Base-by-base conservation (phyloP, 2,888 invertebrate genomes). In the Campopleginae sp. region DNA sequence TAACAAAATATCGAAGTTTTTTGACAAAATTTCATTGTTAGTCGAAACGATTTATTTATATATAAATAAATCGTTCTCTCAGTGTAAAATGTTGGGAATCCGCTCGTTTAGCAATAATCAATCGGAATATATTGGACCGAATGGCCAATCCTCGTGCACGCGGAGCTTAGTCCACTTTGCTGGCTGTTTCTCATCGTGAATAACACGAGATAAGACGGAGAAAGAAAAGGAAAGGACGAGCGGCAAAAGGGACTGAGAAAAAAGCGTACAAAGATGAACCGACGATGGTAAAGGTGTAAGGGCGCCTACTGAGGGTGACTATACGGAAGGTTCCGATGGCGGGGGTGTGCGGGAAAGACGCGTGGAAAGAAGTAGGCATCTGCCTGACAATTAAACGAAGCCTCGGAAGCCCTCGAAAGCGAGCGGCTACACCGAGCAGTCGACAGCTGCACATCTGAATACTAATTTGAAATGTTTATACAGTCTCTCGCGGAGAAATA, bases 371-470 rank as follows among this genome's bases (percentile, higher is more conserved):
- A 86, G 90, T 89, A 91, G 91, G 92, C 92, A 93, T 92, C 93
- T 93, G 93, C 90, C 91, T 92, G 89, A 92, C 93, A 92, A 93
- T 93, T 93, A 93, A 93, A 92, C 92, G 93, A 93, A 93, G 93
- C 92, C 93, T 92, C 91, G 90, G 92, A 93, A 92, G 91, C 91
- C 91, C 89, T 92, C 91, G 91, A 90, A 91, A 91, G 89, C 89
- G 90, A 91, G 88, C 89, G 89, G 88, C 90, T 91, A 89, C 90
- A 89, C 90, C 90, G 89, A 90, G 90, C 90, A 90, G 91, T 92
- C 92, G 91, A 92, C 93, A 93, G 93, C 93, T 93, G 93, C 92
- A 90, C 91, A 91, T 92, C 91, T 90, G 92, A 93, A 93, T 93
- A 92, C 92, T 93, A 93, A 93, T 93, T 93, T 91, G 89, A 91